phyloP scores from a whole-genome alignment of 2,888 invertebrate genomes.

The Selenia dentaria region DNA sequence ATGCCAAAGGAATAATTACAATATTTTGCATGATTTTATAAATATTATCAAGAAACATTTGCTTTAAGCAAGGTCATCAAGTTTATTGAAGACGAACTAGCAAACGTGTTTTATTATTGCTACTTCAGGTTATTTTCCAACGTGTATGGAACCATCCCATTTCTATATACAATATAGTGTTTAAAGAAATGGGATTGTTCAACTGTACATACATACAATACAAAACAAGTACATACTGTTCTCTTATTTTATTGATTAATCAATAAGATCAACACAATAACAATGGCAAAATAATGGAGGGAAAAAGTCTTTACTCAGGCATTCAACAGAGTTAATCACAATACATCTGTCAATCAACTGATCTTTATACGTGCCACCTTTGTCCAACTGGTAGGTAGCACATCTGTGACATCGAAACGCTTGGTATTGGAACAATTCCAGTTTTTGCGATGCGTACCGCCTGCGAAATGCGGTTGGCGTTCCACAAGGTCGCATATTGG shows the following conservation, averaged over 20 bases:
- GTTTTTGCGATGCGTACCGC: conserved; percentile 54
- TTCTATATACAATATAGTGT: too few relatives aligned
- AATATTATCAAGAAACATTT: conserved; percentile 23
- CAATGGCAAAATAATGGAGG: neutral
- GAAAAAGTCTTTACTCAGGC: conserved; percentile 19
- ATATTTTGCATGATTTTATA: conserved; percentile 13
- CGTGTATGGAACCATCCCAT: too few relatives aligned
- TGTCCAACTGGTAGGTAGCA: conserved; percentile 25
- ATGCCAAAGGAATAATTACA: conserved; percentile 23
- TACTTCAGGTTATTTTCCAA: too few relatives aligned
- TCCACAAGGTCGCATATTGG: conserved; percentile 59
- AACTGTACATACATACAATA: too few relatives aligned
- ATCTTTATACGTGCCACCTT: conserved; percentile 28
- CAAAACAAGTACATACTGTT: too few relatives aligned
- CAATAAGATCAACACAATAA: too few relatives aligned
- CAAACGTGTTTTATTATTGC: neutral
- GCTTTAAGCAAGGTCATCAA: conserved; percentile 20
- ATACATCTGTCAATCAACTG: conserved; percentile 28
- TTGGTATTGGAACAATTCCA: conserved; percentile 54
- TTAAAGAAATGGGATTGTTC: too few relatives aligned
- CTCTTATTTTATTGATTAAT: too few relatives aligned
- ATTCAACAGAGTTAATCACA: conserved; percentile 24
- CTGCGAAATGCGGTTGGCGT: conserved; percentile 55
- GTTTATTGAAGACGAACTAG: conserved; percentile 5
- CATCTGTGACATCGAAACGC: conserved; percentile 41